Conservation (phyloP, 2,888 invertebrate species). For the Anagyrus pseudococci region DNA sequence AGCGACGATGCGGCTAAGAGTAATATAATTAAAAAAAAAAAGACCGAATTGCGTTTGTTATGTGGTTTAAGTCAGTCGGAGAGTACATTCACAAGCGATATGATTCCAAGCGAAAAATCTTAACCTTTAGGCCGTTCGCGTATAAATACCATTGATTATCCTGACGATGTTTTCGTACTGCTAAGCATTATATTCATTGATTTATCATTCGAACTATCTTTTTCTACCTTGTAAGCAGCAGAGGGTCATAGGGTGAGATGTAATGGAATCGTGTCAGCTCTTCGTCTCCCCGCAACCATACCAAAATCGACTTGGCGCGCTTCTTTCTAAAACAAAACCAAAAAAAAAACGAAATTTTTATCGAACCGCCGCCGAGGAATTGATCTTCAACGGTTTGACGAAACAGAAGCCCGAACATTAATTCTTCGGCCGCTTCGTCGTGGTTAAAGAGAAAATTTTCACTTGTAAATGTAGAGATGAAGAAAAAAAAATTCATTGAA, state of each 20-base stretch:
- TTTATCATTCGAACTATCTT: no score
- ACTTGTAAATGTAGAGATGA: background rate
- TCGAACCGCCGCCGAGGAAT: conserved; percentile 6
- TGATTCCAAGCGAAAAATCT: conserved; percentile 16
- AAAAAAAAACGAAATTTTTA: background rate
- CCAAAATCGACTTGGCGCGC: conserved; percentile 16
- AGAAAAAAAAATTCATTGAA: conserved; percentile 7
- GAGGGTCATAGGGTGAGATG: conserved; percentile 31
- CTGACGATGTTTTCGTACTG: conserved; percentile 12
- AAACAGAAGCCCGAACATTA: background rate
- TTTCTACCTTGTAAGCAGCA: conserved; percentile 25
- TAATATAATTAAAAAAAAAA: background rate
- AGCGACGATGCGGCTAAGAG: conserved; percentile 7
- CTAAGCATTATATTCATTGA: background rate
- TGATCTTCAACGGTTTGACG: conserved; percentile 7
- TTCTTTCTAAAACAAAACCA: background rate
- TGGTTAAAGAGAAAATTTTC: no score
- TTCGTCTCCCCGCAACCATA: conserved; percentile 7
- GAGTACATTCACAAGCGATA: conserved; percentile 15
- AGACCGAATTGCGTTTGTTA: conserved; percentile 21
- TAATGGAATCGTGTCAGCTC: conserved; percentile 15
- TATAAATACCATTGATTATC: conserved; percentile 17
- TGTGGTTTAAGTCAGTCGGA: conserved; percentile 18
- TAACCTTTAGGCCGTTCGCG: conserved; percentile 29
- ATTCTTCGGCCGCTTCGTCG: conserved; percentile 9